Conservation (phyloP, 1,140 invertebrate genomes). For the Akabosia matsudoensis region DNA sequence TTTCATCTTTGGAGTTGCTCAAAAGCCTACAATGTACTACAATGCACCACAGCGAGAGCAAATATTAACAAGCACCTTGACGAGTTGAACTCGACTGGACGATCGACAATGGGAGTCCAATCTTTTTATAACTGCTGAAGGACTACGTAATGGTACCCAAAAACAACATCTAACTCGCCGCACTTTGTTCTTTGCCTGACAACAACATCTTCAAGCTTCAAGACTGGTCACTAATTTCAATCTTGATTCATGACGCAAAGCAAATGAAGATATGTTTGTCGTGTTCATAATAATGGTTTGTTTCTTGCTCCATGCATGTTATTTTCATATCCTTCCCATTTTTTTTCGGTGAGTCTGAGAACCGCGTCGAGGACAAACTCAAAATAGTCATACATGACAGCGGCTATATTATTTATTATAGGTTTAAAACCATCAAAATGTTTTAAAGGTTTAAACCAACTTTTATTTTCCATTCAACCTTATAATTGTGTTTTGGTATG, state of each 20-base stretch:
- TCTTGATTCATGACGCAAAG: conserved; percentile 2
- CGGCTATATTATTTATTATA: too few species aligned
- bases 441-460: too few species aligned
- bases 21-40: background rate
- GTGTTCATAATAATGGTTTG: background rate
- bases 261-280: too few species aligned
- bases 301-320: background rate
- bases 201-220: background rate
- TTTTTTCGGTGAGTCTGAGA: background rate
- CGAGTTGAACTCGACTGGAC: background rate
- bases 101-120: background rate
- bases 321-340: background rate
- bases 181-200: background rate
- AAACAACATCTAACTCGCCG: background rate
- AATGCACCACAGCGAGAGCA: background rate
- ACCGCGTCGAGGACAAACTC: too few species aligned
- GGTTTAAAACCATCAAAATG: too few species aligned
- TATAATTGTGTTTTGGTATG: too few species aligned
- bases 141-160: background rate
- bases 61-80: background rate
- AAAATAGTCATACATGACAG: too few species aligned
- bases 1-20: background rate
- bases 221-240: background rate
- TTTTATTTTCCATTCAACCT: too few species aligned
- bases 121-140: conserved; percentile 6